A percentile compares a stretch with the other conserved stretches of the same genome.
Evolutionary conservation across 2,113 vertebrate genomes (phyloP).

Genomic region (Zosterops hypoxanthus): DNA sequence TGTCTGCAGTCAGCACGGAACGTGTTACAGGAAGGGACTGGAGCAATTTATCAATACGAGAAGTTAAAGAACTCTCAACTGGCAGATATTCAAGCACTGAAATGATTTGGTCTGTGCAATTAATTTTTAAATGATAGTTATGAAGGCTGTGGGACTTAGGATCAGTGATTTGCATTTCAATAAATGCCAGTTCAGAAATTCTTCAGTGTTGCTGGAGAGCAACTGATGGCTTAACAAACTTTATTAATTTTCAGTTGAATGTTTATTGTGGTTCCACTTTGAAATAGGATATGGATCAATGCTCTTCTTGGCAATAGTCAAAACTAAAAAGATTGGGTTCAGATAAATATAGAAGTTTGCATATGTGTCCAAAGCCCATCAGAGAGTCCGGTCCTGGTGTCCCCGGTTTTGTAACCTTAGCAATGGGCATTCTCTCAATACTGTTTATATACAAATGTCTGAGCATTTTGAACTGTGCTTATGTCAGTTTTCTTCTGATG

Average conservation of each 20-base stretch:
- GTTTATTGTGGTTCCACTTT: neutral
- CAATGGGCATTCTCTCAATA: neutral
- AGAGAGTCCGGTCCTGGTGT: neutral
- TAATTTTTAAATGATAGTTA: slow-evolving; percentile 52
- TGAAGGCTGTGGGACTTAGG: slow-evolving; percentile 22
- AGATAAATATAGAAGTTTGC: neutral
- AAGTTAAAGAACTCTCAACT: slow-evolving; percentile 31
- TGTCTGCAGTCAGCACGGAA: neutral
- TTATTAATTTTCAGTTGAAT: slow-evolving; percentile 27
- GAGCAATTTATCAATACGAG: slow-evolving; percentile 13
- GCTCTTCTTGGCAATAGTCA: neutral
- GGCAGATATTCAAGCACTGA: slow-evolving; percentile 1
- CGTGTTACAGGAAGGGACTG: neutral
- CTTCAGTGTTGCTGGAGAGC: neutral
- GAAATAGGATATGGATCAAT: neutral
- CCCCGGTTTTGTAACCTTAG: neutral
- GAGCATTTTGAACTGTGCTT: neutral
- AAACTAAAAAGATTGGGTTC: neutral
- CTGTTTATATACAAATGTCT: neutral
- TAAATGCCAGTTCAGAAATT: slow-evolving; percentile 16
- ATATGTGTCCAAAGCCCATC: neutral
- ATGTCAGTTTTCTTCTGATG: neutral
- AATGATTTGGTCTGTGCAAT: slow-evolving; percentile 44
- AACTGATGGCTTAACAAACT: slow-evolving; percentile 30
- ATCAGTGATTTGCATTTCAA: slow-evolving; percentile 39